These are phyloP conservation scores for Chlorodrepanis virens DNA, from an alignment of 2,113 vertebrate species.

Conservation along the genomic window DNA sequence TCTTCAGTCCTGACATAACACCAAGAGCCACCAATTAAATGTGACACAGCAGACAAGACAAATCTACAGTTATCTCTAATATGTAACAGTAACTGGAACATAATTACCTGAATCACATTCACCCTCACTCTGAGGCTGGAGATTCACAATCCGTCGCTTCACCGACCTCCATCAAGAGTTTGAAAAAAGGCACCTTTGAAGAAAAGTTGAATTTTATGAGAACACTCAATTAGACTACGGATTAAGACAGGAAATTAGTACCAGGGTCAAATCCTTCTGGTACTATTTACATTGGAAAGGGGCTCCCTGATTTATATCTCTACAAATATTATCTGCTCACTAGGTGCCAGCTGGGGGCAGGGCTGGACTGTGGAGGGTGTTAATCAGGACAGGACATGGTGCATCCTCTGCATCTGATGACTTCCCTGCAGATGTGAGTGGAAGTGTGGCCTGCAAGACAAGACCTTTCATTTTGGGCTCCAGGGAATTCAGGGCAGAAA, in stretches of 20 bases:
- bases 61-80: not conserved
- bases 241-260: slow-evolving; percentile 30
- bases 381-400: not conserved
- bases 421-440: not conserved
- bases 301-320: not conserved
- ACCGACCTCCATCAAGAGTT: rapidly evolving
- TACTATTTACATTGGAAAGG: not conserved
- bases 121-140: not conserved
- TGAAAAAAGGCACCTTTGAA: not conserved
- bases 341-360: not conserved
- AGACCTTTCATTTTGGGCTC: not conserved
- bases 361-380: not conserved
- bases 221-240: not conserved
- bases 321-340: not conserved
- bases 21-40: not conserved
- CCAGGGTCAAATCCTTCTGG: not conserved
- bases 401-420: not conserved
- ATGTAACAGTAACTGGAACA: not conserved
- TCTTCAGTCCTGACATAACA: not conserved
- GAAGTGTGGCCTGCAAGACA: not conserved
- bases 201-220: not conserved
- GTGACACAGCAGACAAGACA: not conserved
- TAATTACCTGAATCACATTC: slow-evolving; percentile 8
- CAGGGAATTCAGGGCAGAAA: not conserved
- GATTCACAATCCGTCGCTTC: not conserved